Conservation (phyloP, 2,113 vertebrate genomes). For the Sceloporus undulatus region DNA sequence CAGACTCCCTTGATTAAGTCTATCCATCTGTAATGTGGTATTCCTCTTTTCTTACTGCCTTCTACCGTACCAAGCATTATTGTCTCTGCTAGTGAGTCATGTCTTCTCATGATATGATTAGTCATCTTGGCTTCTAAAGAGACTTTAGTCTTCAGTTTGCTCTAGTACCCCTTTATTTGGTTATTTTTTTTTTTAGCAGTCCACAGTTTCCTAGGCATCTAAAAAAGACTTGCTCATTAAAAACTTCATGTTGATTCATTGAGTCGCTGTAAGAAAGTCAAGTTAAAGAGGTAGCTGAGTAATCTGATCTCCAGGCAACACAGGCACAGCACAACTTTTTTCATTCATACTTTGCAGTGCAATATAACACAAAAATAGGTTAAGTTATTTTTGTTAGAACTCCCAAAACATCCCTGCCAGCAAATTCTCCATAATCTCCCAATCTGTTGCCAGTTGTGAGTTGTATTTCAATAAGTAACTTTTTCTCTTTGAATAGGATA, state of each 20-base stretch:
- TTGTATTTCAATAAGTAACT: neutral
- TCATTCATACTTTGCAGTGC: neutral
- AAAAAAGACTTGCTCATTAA: neutral
- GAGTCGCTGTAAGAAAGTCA: neutral
- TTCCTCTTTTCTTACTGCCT: no score
- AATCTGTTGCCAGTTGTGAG: neutral
- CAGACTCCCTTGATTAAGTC: no score
- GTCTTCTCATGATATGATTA: no score
- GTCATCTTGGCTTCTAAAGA: no score
- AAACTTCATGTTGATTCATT: neutral
- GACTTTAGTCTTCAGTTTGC: no score
- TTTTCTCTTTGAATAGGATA: neutral
- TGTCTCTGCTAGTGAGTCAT: no score
- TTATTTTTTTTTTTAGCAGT: no score
- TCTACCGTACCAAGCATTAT: no score
- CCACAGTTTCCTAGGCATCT: neutral
- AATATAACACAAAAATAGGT: neutral
- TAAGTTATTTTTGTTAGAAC: neutral
- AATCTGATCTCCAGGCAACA: neutral
- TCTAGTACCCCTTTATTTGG: no score
- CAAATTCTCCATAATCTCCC: neutral
- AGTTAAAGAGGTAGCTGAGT: neutral
- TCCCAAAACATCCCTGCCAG: no score
- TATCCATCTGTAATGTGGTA: no score
- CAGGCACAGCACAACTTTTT: neutral